Conservation (phyloP, 2,888 invertebrate species). For the Strigamia maritima region DNA sequence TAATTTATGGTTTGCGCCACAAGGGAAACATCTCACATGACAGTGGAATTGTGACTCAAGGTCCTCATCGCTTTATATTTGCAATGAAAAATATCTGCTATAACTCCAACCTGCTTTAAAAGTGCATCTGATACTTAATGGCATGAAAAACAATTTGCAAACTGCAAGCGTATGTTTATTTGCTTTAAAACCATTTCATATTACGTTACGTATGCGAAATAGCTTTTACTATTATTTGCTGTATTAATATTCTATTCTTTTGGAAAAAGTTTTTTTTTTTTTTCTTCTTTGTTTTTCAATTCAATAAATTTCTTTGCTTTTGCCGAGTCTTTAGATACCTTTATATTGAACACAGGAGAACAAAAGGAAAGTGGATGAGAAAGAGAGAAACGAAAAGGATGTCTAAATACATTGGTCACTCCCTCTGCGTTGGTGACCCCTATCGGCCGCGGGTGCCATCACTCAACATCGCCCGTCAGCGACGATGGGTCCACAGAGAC, state of each 20-base stretch:
- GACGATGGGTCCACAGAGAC: conserved; percentile 24
- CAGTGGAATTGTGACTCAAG: conserved; percentile 6
- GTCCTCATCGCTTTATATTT: background rate
- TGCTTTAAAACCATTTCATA: background rate
- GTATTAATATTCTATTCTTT: background rate
- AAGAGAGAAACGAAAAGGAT: background rate
- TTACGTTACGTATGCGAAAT: too few species aligned
- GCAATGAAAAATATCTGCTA: background rate
- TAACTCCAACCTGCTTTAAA: background rate
- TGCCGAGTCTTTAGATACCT: conserved; percentile 7
- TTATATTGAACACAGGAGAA: conserved; percentile 21
- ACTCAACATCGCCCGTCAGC: conserved; percentile 34
- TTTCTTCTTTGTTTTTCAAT: background rate
- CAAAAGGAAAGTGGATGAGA: conserved; percentile 31
- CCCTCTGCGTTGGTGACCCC: conserved; percentile 29
- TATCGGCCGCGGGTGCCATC: conserved; percentile 32
- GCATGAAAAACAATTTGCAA: background rate
- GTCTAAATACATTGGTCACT: conserved; percentile 30
- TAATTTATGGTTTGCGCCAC: conserved; percentile 3
- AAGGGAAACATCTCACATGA: background rate
- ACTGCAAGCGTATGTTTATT: background rate
- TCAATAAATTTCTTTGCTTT: background rate
- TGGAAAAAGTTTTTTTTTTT: background rate
- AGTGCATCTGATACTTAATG: conserved; percentile 9
- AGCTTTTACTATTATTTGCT: too few species aligned